Base-by-base conservation (phyloP, 2,888 invertebrate species). In the Willowsia nigromaculata region DNA sequence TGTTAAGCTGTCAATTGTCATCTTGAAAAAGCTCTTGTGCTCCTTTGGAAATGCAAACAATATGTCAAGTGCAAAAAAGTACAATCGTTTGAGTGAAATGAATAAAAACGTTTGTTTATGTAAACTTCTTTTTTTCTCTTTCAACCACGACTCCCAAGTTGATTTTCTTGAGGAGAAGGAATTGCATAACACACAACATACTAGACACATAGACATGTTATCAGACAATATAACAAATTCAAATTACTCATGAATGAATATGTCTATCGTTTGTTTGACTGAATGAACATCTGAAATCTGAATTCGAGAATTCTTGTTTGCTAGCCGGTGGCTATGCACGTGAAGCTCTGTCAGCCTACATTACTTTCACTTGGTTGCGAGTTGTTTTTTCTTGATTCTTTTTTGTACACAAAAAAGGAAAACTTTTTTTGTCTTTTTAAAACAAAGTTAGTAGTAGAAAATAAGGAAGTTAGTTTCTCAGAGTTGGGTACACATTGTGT, bases 41-140 rank as follows among this genome's bases (percentile, higher is more conserved):
- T 83, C 71, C 30, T 47, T n/a, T 37, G 11, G 53, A 43, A 68
- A 71, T 37, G 40, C 84, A 85, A 85, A 85, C 84, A 85, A 85
- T 56, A 71, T 59, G 84, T 74, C 84, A 85, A 50, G 53, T 74
- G 71, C 56, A 71, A 74, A 84, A 85, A 83, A 74, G 53, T n/a
- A 78, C 22, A 74, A 85, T 74, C 40, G 37, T 56, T 74, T 15
- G 25, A 56, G 40, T 27, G 43, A 56, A 65, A 83, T 82, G 13
- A 43, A 71, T 71, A 78, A 50, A n/a, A 27, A 53, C 53, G 30
- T 50, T 47, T 50, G 33, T 78, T 53, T 50, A 53, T 30, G 7
- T 74, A 13, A 40, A 15, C 18, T 47, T 6, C 3, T 56, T 25
- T 59, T 27, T 82, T 13, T n/a, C 15, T 30, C 11, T 59, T 27